Evolutionary conservation across 92 coral and sea anemone species (phyloP).

Genomic region (Porites evermanni): DNA sequence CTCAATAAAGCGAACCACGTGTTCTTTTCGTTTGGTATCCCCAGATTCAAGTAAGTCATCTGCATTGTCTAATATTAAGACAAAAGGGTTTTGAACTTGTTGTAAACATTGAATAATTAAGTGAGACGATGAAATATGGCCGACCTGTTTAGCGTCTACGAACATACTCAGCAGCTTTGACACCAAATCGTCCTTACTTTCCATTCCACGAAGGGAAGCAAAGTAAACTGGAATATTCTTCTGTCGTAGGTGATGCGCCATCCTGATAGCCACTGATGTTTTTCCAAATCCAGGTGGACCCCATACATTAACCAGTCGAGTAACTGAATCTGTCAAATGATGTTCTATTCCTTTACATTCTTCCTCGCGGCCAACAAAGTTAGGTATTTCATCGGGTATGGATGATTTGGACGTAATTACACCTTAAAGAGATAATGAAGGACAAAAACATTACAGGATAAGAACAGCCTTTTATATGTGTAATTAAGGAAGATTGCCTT

Average conservation of each 20-base stretch:
- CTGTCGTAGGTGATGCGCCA: conserved; percentile 24
- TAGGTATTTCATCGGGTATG: too few relatives aligned
- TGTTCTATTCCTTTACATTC: conserved; percentile 22
- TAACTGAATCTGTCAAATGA: background rate
- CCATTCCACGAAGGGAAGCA: background rate
- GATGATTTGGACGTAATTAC: too few relatives aligned
- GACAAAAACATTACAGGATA: too few relatives aligned
- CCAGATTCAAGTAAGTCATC: conserved; percentile 20
- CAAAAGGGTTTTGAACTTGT: conserved; percentile 7
- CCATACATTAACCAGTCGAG: conserved; percentile 37
- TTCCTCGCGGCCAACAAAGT: background rate
- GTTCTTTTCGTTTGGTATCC: background rate
- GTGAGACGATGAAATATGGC: background rate
- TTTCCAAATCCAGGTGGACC: too few relatives aligned
- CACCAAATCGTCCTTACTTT: background rate
- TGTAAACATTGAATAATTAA: background rate
- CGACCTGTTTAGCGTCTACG: background rate
- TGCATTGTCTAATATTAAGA: conserved; percentile 2
- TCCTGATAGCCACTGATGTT: conserved; percentile 13
- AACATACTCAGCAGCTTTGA: background rate
- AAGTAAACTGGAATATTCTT: background rate
- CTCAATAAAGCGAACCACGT: background rate
- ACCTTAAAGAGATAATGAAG: too few relatives aligned
- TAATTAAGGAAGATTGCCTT: too few relatives aligned
- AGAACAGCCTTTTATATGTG: too few relatives aligned